Percentiles rank a stretch among this genome's conserved stretches.
Evolutionary conservation across 2,113 vertebrate genomes (phyloP).

Genomic region (Hystrix brachyura): DNA sequence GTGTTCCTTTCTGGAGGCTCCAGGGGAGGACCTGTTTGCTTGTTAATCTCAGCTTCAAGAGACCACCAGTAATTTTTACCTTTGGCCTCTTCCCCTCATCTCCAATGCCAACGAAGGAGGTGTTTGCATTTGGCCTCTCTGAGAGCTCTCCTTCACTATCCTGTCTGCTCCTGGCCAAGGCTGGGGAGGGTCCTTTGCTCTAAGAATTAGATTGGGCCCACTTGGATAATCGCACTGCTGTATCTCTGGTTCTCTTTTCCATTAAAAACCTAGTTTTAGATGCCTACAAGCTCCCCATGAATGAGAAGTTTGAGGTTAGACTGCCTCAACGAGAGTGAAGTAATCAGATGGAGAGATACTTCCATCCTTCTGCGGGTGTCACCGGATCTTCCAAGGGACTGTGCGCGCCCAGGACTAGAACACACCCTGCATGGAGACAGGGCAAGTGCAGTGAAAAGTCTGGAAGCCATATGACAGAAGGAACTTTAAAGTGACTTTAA

Average conservation of each 20-base stretch:
- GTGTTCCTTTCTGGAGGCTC: background rate
- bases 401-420: background rate
- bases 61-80: background rate
- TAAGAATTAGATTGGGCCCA: background rate
- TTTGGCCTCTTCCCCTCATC: background rate
- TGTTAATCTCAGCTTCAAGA: background rate
- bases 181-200: background rate
- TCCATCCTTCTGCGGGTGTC: background rate
- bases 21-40: background rate
- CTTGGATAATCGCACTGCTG: background rate
- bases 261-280: background rate
- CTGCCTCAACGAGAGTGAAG: background rate
- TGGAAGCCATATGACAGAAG: background rate
- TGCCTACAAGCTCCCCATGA: background rate
- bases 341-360: background rate
- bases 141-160: conserved; percentile 8
- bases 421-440: no score
- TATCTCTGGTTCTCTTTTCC: background rate
- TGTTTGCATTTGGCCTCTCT: background rate
- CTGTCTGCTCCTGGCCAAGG: background rate
- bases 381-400: background rate
- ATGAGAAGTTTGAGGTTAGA: background rate
- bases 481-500: background rate
- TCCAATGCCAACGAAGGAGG: background rate
- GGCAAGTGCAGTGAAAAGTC: background rate